Percentiles rank a stretch among this genome's conserved stretches.
Evolutionary conservation across 2,888 invertebrate species (phyloP).

Genomic region (Venusia cambrica): DNA sequence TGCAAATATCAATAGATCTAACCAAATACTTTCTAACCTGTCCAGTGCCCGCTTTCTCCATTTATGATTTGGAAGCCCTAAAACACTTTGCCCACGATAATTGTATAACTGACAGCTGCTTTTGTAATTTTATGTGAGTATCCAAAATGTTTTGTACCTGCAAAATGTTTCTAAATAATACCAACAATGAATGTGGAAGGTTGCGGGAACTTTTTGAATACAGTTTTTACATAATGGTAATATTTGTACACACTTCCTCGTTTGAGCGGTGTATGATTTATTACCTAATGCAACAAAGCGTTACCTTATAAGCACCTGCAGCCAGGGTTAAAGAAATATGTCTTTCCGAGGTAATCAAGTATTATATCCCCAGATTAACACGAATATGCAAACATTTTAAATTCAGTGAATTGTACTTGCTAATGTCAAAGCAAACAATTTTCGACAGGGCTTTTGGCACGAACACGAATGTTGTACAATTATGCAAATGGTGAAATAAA

Average conservation of each 20-base stretch:
- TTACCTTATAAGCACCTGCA: too few species aligned
- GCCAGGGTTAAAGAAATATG: too few species aligned
- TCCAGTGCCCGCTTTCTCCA: slow-evolving; percentile 65
- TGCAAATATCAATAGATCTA: slow-evolving; percentile 68
- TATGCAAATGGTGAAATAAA: slow-evolving; percentile 43
- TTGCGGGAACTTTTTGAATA: slow-evolving; percentile 30
- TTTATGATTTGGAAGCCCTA: slow-evolving; percentile 47
- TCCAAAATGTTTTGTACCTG: slow-evolving; percentile 19
- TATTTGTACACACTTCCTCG: slow-evolving; percentile 18
- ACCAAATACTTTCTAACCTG: slow-evolving; percentile 72
- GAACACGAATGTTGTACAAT: slow-evolving; percentile 34
- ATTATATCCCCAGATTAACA: too few species aligned
- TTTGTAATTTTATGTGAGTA: slow-evolving; percentile 22
- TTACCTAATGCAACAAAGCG: slow-evolving; percentile 4
- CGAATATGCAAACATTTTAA: slow-evolving; percentile 14
- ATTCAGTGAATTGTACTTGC: slow-evolving; percentile 22
- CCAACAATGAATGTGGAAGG: slow-evolving; percentile 23
- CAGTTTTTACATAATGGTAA: slow-evolving; percentile 26
- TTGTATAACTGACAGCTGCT: slow-evolving; percentile 21
- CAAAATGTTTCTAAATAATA: slow-evolving; percentile 29
- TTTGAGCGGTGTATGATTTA: slow-evolving; percentile 9
- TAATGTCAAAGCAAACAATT: slow-evolving; percentile 28
- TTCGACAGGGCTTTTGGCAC: slow-evolving; percentile 27
- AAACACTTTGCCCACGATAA: slow-evolving; percentile 34
- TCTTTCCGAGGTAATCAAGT: too few species aligned